Base-by-base conservation (phyloP, 2,888 invertebrate genomes). In the Ptycholaimellus sp. region DNA sequence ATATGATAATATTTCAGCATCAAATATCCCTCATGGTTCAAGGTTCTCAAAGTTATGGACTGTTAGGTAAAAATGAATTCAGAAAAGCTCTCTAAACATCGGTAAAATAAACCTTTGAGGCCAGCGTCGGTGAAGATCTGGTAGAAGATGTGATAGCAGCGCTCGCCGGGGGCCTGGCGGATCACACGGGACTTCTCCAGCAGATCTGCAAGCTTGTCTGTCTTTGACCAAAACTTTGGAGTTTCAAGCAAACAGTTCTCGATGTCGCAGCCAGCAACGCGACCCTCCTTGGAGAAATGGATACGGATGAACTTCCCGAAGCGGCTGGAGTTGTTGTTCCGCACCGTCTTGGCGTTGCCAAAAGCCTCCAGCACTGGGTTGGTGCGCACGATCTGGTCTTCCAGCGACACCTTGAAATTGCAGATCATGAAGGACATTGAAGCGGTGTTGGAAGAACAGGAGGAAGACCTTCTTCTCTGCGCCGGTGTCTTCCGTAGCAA, bases 301-400 rank as follows among this genome's bases (percentile, higher is more conserved):
- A 96, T 96, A 75, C 96, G 83, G 72, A 96, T 96, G 76, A 96
- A 96, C 78, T 96, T 96, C 76, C 85, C 90, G 80, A 93, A 93
- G 74, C 93, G 85, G 52, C 93, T 93, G 49, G 90, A 93, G 78
- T 93, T 93, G 70, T 93, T 93, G 70, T 96, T 96, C 77, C 93
- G 82, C 67, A 83, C 83, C 62, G 87, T 87, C 75, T 87, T 87
- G 63, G 87, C 87, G 74, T 87, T 87, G 78, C 87, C 87, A 66
- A 87, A 87, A 58, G 87, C 85, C 72, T 87, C 87, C 70, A 87
- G 78, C 55, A 87, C 87, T 56, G 87, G 87, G 70, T 96, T 96
- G 67, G 93, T 90, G 67, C 93, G 93, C 54, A 96, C 85, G 68
- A 93, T 90, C 68, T 96, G 93, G 71, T 96, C 93, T 70, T 96